Evolutionary conservation across 2,888 invertebrate species (phyloP), one percentile per base, ranked within the genome.

Genomic region (Agonopterix alstromeriana): DNA sequence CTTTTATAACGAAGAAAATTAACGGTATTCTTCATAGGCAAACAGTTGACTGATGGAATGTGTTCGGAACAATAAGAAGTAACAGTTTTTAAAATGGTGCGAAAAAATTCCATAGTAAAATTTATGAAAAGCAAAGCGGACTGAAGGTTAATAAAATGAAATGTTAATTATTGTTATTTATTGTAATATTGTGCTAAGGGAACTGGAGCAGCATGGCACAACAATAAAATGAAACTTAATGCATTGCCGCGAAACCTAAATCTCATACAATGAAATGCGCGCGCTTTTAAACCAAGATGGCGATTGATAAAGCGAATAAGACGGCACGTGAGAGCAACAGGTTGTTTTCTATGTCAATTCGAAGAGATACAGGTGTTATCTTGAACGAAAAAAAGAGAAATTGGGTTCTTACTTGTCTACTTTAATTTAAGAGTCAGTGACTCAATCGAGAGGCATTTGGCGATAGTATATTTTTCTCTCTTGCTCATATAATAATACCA

Each of bases 281-380:
- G 61, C 64, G 63, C 64, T 66, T 42, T 66, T 61, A 49, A 27
- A 36, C 17, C 43, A 67, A 65, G 65, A 70, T 72, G 65, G 60
- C 55, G 49, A 45, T 48, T 48, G 67, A 71, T 65, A 65, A 57
- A 48, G 53, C 48, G 14, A 38, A 35, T 48, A 12, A 43, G 43
- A 36, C 8, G 17, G 36, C 47, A 54, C 48, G 52, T 42, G 47
- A 36, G 45, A 48, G 35, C 76, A 27, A 27, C 27, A 70, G 68
- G 70, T 76, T 73, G 46, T 63, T 74, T 73, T 79, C 74, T 74
- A 70, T 79, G 77, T 75, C 76, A 77, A 70, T 67, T 65, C 56
- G 10, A n/a, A 38, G 3, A n/a, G 38, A 5, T 10, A 38, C 38
- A 38, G 10, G 38, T 38, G 9, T 38, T 38, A n/a, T 38, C 9